These are phyloP conservation scores for Drepana falcataria DNA, from an alignment of 2,888 invertebrate genomes.

Conservation along the genomic window DNA sequence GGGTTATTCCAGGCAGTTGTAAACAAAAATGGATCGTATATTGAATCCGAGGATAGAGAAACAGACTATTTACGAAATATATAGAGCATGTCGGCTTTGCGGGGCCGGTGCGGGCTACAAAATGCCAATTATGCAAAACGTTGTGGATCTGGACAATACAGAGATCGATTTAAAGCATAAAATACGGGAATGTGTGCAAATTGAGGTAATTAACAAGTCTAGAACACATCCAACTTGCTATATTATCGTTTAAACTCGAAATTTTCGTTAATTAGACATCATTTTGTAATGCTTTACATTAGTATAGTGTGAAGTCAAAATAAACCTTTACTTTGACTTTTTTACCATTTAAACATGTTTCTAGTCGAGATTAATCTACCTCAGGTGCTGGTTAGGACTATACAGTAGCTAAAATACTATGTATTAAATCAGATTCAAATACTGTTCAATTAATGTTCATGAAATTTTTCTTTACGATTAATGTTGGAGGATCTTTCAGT, in stretches of 20 bases:
- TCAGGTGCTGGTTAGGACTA: too few relatives aligned
- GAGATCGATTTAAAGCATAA: conserved; percentile 59
- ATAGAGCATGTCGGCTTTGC: conserved; percentile 68
- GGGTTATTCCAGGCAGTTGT: conserved; percentile 8
- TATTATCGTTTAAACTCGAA: not conserved
- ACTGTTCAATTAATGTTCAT: too few relatives aligned
- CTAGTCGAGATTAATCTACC: too few relatives aligned
- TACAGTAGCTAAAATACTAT: too few relatives aligned
- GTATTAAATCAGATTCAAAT: too few relatives aligned
- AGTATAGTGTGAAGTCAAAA: too few relatives aligned
- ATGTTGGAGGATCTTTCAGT: too few relatives aligned
- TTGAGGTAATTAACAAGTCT: conserved; percentile 49
- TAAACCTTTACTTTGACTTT: too few relatives aligned
- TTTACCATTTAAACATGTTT: too few relatives aligned
- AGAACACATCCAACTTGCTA: not conserved
- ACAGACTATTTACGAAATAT: conserved; percentile 64
- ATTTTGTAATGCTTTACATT: too few relatives aligned
- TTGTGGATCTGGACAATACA: conserved; percentile 42
- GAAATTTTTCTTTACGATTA: too few relatives aligned
- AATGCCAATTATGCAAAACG: conserved; percentile 71
- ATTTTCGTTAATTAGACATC: not conserved
- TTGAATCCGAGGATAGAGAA: conserved; percentile 45
- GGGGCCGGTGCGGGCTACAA: conserved; percentile 72
- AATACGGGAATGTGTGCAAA: conserved; percentile 67
- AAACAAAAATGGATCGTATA: conserved; percentile 44